phyloP scores from a whole-genome alignment of 2,113 vertebrate species.

The Nannobrachium achirus region DNA sequence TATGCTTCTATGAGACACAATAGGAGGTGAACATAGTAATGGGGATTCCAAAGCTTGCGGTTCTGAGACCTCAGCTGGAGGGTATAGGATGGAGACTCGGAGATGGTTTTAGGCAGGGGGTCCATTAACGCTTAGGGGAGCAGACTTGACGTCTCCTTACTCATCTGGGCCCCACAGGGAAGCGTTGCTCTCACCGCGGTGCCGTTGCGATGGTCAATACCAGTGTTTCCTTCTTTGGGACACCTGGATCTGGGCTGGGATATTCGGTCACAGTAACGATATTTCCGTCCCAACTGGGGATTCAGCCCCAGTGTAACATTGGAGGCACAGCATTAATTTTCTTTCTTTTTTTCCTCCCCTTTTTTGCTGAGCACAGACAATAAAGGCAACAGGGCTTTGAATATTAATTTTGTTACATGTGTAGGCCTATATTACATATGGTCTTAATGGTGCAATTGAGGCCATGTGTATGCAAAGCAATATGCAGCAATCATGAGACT shows the following conservation, averaged over 20 bases:
- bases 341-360: not conserved
- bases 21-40: conserved; percentile 40
- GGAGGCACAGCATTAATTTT: conserved; percentile 17
- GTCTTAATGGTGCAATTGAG: conserved; percentile 27
- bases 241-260: conserved; percentile 58
- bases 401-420: conserved; percentile 44
- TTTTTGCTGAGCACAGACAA: conserved; percentile 50
- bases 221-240: conserved; percentile 63
- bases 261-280: conserved; percentile 59
- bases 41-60: conserved; percentile 27
- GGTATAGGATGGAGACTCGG: conserved; percentile 56
- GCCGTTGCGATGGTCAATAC: conserved; percentile 72
- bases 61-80: conserved; percentile 63
- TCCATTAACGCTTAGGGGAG: conserved; percentile 72
- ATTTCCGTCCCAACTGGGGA: conserved; percentile 56
- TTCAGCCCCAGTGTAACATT: conserved; percentile 38
- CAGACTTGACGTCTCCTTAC: conserved; percentile 72
- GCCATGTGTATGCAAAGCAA: conserved; percentile 40
- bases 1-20: conserved; percentile 10
- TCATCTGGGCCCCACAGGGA: conserved; percentile 74
- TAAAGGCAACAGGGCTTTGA: conserved; percentile 34
- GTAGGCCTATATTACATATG: conserved; percentile 22
- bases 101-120: conserved; percentile 69
- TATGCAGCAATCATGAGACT: conserved; percentile 55
- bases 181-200: conserved; percentile 59